Base-by-base conservation (phyloP, 2,888 invertebrate genomes). In the Rutpela maculata region DNA sequence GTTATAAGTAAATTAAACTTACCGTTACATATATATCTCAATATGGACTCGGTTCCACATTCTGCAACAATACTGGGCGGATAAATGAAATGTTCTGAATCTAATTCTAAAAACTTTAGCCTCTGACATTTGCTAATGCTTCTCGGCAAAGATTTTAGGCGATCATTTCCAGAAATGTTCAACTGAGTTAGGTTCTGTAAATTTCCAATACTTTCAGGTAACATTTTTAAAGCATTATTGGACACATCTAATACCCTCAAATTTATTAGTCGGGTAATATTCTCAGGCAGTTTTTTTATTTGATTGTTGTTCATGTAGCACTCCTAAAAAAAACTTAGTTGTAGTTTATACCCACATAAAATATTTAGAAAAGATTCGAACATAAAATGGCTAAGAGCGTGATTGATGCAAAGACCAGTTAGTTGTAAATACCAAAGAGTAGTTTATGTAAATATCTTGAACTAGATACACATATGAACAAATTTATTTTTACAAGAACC, bases 301-400 rank as follows among this genome's bases (percentile, higher is more conserved):
- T 91, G 91, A 91, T 97, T 97, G 86, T 94, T 91, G 87, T 94
- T 94, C 80, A 95, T 84, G 90, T 95, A 93, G 77, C 97, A 90
- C 88, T 96, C 95, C 94, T 94, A 86, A 75, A 84, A 83, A 74
- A 78, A 71, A 12, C 7, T 35, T 7, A 7, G 31, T 35, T 6
- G 31, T 75, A 62, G 43, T 26, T 26, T 26, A 26, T 1, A 26
- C 22, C n/a, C n/a, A n/a, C n/a, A n/a, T n/a, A n/a, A n/a, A n/a
- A n/a, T n/a, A n/a, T n/a, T n/a, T n/a, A n/a, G n/a, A n/a, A n/a
- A n/a, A n/a, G n/a, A n/a, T n/a, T n/a, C n/a, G n/a, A n/a, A n/a
- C n/a, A n/a, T n/a, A n/a, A n/a, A n/a, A n/a, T n/a, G n/a, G n/a
- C n/a, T n/a, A n/a, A n/a, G n/a, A n/a, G n/a, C n/a, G n/a, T n/a